phyloP scores from a whole-genome alignment of 2,113 vertebrate genomes.

The Pachycephala philippinensis region DNA sequence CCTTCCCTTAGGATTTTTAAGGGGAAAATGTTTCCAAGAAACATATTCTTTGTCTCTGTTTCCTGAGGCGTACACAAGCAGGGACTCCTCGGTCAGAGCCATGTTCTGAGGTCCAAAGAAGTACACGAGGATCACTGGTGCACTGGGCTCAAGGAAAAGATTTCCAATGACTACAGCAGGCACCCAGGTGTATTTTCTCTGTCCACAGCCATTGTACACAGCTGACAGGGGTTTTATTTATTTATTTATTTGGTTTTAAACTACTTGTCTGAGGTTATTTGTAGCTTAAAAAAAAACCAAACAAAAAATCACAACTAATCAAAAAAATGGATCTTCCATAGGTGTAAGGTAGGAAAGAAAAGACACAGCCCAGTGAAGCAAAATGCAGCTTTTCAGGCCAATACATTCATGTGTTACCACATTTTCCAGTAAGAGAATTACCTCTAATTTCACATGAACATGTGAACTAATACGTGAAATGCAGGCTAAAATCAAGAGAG shows the following conservation, averaged over 20 bases:
- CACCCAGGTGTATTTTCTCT: not conserved
- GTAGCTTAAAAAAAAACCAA: not conserved
- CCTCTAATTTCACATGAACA: not conserved
- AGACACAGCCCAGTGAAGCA: not conserved
- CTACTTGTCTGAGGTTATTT: not conserved
- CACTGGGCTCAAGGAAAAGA: not conserved
- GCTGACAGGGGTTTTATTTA: not conserved
- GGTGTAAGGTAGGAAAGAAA: not conserved
- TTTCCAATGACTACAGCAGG: not conserved
- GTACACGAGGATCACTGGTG: accelerated
- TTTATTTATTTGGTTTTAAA: not conserved
- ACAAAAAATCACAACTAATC: not conserved
- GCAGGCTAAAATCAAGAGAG: not conserved
- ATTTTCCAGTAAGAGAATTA: not conserved
- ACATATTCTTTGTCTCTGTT: not conserved
- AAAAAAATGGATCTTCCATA: not conserved
- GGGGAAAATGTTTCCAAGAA: not conserved
- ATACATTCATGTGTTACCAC: not conserved
- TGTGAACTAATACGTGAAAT: not conserved
- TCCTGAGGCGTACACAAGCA: not conserved
- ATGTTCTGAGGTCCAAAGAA: not conserved
- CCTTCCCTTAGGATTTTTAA: not conserved
- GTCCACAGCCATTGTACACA: not conserved
- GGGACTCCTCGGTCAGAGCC: not conserved
- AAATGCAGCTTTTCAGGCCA: not conserved